A percentile compares a stretch with the other conserved stretches of the same genome.
These are phyloP conservation scores for Oxyteleia sp. DNA, from an alignment of 2,888 invertebrate genomes.

Conservation along the genomic window DNA sequence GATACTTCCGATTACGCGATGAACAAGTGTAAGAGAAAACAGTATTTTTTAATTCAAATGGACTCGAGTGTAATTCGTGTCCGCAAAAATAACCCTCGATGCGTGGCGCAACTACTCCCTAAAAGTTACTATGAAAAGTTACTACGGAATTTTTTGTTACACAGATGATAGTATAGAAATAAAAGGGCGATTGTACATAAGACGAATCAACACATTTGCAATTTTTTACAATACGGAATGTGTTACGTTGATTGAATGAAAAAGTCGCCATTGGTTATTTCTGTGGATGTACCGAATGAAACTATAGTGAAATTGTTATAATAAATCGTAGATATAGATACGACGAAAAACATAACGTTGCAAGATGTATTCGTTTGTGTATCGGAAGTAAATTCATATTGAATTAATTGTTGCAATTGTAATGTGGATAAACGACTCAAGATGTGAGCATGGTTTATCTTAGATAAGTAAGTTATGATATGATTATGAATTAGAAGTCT, in stretches of 20 bases:
- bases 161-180: background rate
- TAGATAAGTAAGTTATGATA: conserved; percentile 47
- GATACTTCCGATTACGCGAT: conserved; percentile 58
- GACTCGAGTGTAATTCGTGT: conserved; percentile 11
- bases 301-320: conserved; percentile 50
- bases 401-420: conserved; percentile 64
- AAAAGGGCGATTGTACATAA: background rate
- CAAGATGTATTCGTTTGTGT: conserved; percentile 57
- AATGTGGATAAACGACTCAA: conserved; percentile 50
- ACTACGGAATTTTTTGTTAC: background rate
- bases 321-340: conserved; percentile 45
- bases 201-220: background rate
- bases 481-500: conserved; percentile 43
- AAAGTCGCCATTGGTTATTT: conserved; percentile 20
- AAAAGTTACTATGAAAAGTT: background rate
- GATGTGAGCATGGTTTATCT: conserved; percentile 61
- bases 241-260: conserved; percentile 3
- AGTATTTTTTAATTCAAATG: conserved; percentile 24
- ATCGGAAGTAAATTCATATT: conserved; percentile 69
- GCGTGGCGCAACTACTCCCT: background rate
- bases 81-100: conserved; percentile 23
- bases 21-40: conserved; percentile 20
- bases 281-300: conserved; percentile 25
- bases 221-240: conserved; percentile 15
- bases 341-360: conserved; percentile 44